Evolutionary conservation across 35 echinoderm and acorn worm species (phyloP).

Genomic region (Strongylocentrotus purpuratus): DNA sequence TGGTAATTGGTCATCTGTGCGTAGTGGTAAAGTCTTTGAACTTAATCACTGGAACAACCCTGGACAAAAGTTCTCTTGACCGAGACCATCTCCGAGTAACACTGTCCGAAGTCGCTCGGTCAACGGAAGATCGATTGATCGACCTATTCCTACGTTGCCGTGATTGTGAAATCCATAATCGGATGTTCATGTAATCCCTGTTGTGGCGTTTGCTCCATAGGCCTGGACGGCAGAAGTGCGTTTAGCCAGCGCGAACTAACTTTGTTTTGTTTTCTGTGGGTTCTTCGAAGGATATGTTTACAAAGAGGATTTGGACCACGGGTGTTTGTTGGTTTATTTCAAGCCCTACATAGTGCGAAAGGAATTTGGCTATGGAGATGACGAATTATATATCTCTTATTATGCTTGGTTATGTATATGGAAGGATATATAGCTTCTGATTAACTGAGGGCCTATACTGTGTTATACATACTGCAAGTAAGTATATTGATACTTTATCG

Average conservation of each 20-base stretch:
- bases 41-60: neutral
- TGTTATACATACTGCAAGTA: neutral
- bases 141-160: neutral
- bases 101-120: neutral
- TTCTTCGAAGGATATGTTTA: neutral
- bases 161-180: neutral
- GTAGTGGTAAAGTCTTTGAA: neutral
- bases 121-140: neutral
- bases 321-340: neutral
- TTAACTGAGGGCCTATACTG: neutral
- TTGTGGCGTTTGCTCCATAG: too few species aligned
- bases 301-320: neutral
- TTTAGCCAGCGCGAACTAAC: neutral
- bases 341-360: neutral
- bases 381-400: neutral
- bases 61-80: neutral
- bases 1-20: neutral
- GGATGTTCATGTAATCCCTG: neutral
- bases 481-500: too few species aligned
- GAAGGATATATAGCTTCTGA: neutral
- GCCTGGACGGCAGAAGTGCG: neutral
- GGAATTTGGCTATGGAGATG: neutral
- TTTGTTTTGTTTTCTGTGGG: neutral
- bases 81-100: neutral
- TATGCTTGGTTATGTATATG: neutral